Evolutionary conservation across 2,888 invertebrate genomes (phyloP), one percentile per base, ranked within the genome.

Genomic region (Cordilura impudica): DNA sequence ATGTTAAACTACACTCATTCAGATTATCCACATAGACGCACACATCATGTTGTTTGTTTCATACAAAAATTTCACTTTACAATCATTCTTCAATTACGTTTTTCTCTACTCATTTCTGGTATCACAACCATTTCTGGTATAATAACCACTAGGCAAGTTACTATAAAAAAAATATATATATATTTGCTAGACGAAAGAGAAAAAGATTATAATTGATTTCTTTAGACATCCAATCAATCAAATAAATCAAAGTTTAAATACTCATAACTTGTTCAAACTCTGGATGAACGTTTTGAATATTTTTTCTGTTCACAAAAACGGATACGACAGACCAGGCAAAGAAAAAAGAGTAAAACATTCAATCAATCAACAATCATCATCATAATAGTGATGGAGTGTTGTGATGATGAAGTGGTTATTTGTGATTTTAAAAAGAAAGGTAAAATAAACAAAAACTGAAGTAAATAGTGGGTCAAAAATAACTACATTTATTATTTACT

Each of bases 181-280:
- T 49, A 51, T 58, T 58, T 10, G 58, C 43, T 0, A 5, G 51
- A 16, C 21, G n/a, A 4, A 29, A 29, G 29, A 19, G 18, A 56
- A 61, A 53, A 49, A 69, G 67, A 53, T 78, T 70, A 70, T 75
- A 75, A 75, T 71, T 75, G 74, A 71, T 79, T 75, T 71, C 61
- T 73, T 61, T 26, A 67, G 79, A 75, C 79, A 75, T 79, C 56
- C 79, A 71, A 79, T 79, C 79, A 79, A 79, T 79, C 79, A 79
- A 75, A 79, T 49, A 75, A 75, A 79, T 79, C 79, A 79, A 66
- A 79, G 67, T 71, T 79, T 71, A 71, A 71, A 75, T 71, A 66
- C 79, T 71, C 79, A 71, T 79, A 79, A 79, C 74, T 71, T 75
- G 79, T 79, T 75, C 53, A 6, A 29, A 39, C 71, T 72, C 60